Evolutionary conservation across 2,888 invertebrate genomes (phyloP).

Genomic region (Watsonalla cultraria): DNA sequence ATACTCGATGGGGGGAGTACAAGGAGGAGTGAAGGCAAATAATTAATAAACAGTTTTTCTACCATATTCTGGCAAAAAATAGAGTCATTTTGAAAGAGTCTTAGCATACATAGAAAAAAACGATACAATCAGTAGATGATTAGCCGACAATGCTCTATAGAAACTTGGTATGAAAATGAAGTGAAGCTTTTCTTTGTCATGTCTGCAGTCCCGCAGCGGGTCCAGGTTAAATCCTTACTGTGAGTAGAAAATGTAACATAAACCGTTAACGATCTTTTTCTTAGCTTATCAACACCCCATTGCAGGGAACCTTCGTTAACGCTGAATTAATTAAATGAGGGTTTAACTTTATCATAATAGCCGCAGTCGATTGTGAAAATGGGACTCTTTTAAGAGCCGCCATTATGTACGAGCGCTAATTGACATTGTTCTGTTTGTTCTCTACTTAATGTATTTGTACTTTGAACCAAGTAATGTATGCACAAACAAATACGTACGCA

Average conservation of each 20-base stretch:
- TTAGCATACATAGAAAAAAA: too few species aligned
- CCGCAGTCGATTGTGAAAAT: neutral
- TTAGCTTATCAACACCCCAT: neutral
- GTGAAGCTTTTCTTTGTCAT: too few species aligned
- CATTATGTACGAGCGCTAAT: neutral
- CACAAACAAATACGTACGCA: neutral
- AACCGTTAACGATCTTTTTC: neutral
- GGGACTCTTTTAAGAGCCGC: neutral
- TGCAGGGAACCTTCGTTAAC: neutral
- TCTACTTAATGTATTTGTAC: neutral
- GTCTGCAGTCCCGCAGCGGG: too few species aligned
- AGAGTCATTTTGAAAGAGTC: too few species aligned
- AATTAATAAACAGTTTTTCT: too few species aligned
- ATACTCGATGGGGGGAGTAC: too few species aligned
- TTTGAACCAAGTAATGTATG: neutral
- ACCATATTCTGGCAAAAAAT: too few species aligned
- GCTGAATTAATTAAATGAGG: neutral
- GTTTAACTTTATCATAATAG: neutral
- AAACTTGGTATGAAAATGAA: too few species aligned
- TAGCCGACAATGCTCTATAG: too few species aligned
- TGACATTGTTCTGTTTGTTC: neutral
- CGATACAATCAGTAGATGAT: too few species aligned
- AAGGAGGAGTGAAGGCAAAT: too few species aligned
- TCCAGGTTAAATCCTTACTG: neutral
- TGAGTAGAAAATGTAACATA: neutral